These are phyloP conservation scores for Malthinus flaveolus DNA, from an alignment of 2,888 invertebrate species.

Conservation along the genomic window DNA sequence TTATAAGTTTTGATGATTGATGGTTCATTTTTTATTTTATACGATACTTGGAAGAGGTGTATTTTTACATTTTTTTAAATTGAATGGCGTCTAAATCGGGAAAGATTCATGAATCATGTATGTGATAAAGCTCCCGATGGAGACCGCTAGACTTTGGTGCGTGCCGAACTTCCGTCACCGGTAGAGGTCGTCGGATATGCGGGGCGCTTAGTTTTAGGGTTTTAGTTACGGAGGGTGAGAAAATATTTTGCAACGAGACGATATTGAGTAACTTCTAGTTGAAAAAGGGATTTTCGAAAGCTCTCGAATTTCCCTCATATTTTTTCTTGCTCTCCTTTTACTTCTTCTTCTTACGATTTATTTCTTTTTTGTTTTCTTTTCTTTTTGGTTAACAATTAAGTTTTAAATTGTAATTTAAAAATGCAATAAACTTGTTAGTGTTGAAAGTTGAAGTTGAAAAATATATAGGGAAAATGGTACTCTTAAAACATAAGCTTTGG, in stretches of 20 bases:
- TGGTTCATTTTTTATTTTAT: constrained; percentile 3
- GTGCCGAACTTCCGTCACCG: constrained; percentile 29
- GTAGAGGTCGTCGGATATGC: constrained; percentile 22
- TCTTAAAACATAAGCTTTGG: constrained; percentile 1
- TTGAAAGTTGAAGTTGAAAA: constrained; percentile 2
- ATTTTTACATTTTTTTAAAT: constrained; percentile 30
- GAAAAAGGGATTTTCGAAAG: background rate
- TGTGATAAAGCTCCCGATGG: constrained; percentile 31
- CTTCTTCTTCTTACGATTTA: background rate
- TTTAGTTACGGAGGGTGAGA: constrained; percentile 27
- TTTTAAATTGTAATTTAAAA: background rate
- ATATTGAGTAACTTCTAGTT: background rate
- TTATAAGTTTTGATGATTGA: constrained; percentile 10
- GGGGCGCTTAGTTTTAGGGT: constrained; percentile 20
- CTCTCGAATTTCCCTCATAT: constrained; percentile 12
- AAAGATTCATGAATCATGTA: constrained; percentile 35
- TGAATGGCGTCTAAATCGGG: constrained; percentile 33
- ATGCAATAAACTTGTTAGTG: background rate
- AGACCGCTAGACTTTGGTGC: constrained; percentile 29
- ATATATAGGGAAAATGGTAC: constrained; percentile 1
- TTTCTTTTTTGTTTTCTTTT: background rate
- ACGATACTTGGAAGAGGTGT: background rate
- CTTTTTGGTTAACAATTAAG: background rate
- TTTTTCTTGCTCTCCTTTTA: constrained; percentile 15
- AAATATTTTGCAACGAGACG: constrained; percentile 19